These are phyloP conservation scores for Hapalemur alaotrensis DNA, from an alignment of 2,797 vertebrate genomes.

Conservation along the genomic window DNA sequence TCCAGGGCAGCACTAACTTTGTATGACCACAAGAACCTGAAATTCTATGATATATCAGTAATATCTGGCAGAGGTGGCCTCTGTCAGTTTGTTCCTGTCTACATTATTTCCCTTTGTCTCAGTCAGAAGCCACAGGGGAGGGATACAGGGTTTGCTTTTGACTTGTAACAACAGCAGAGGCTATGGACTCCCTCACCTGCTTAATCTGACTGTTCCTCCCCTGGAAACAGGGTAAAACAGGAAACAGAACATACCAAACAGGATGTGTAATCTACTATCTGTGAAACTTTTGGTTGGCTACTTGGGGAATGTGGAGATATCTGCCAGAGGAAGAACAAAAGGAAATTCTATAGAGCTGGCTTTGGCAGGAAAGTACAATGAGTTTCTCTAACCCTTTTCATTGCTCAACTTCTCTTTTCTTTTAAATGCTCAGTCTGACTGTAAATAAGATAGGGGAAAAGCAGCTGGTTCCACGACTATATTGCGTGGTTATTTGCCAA, in stretches of 20 bases:
- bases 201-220: slow-evolving; percentile 68
- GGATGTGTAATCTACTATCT: background rate
- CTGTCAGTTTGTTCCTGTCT: background rate
- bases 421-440: slow-evolving; percentile 49
- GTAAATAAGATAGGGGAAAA: slow-evolving; percentile 63
- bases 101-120: slow-evolving; percentile 32
- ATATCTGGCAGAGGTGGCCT: background rate
- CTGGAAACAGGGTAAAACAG: slow-evolving; percentile 40
- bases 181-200: slow-evolving; percentile 53
- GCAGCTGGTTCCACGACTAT: slow-evolving; percentile 50
- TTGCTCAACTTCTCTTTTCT: background rate
- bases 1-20: background rate
- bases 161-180: slow-evolving; percentile 73
- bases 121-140: slow-evolving; percentile 59
- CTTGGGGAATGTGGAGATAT: background rate
- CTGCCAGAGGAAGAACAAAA: background rate
- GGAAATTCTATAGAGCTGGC: background rate
- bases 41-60: background rate
- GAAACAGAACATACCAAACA: slow-evolving; percentile 29
- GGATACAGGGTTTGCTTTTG: slow-evolving; percentile 64
- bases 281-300: background rate
- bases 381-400: background rate
- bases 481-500: slow-evolving; percentile 31
- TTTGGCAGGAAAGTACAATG: background rate
- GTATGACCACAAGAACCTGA: background rate